Percentiles rank a stretch among this genome's conserved stretches.
Conservation (phyloP, 2,888 invertebrate species). For the Drosophila formosana region DNA sequence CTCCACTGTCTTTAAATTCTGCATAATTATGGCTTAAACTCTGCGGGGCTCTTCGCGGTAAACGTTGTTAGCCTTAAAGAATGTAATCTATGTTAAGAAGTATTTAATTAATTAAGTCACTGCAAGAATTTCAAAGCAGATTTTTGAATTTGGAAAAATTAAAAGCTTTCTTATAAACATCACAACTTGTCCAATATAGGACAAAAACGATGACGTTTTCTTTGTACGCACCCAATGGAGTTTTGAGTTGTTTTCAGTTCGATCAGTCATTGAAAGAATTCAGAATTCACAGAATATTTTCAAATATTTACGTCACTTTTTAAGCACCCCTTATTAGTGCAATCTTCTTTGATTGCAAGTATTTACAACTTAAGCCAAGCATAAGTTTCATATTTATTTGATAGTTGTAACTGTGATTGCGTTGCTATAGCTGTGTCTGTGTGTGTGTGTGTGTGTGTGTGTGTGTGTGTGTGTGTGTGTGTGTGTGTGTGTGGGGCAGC, state of each 20-base stretch:
- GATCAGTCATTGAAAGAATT: too few relatives aligned
- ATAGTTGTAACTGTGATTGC: constrained; percentile 15
- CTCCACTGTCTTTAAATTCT: background rate
- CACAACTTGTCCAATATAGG: too few relatives aligned
- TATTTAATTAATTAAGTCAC: background rate
- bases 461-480: constrained; percentile 4
- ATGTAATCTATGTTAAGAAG: background rate
- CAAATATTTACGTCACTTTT: background rate
- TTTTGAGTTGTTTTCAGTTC: too few relatives aligned
- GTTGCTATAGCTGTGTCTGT: background rate
- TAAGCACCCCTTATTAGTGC: background rate
- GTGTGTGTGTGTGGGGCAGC: constrained; percentile 12
- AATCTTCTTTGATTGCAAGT: background rate
- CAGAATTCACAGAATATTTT: too few relatives aligned
- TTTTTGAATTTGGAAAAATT: too few relatives aligned
- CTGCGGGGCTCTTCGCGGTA: background rate
- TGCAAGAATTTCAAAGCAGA: too few relatives aligned
- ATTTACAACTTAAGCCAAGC: constrained; percentile 20
- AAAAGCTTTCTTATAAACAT: too few relatives aligned
- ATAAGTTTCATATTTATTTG: constrained; percentile 29
- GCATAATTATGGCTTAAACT: background rate
- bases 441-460: background rate
- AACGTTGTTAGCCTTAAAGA: background rate
- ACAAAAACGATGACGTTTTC: too few relatives aligned
- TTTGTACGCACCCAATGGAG: too few relatives aligned